These are phyloP conservation scores for Acronicta aceris DNA, from an alignment of 2,888 invertebrate genomes.

Conservation along the genomic window DNA sequence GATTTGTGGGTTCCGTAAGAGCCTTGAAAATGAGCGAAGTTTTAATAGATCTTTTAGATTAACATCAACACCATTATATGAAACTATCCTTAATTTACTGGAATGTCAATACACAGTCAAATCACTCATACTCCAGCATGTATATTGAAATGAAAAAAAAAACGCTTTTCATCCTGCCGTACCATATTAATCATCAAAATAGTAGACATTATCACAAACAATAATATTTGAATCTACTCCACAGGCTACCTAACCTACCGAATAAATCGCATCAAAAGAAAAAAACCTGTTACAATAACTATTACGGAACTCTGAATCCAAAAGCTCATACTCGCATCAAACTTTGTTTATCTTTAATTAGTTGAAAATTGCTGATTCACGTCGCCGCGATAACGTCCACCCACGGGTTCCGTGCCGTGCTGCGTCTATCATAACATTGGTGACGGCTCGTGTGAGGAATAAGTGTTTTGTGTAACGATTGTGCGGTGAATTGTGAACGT, in stretches of 20 bases:
- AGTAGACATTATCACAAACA: too few relatives aligned
- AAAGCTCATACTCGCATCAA: slow-evolving; percentile 65
- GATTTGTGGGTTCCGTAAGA: slow-evolving; percentile 52
- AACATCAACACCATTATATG: background rate
- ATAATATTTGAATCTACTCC: background rate
- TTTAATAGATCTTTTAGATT: too few relatives aligned
- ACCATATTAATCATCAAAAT: too few relatives aligned
- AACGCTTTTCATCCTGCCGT: too few relatives aligned
- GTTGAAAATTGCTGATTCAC: slow-evolving; percentile 80
- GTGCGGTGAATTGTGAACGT: slow-evolving; percentile 10
- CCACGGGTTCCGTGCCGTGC: slow-evolving; percentile 41
- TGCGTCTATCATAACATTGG: slow-evolving; percentile 68
- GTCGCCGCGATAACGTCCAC: slow-evolving; percentile 67
- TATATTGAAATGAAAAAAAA: too few relatives aligned
- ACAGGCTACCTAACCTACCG: background rate
- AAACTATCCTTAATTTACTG: too few relatives aligned
- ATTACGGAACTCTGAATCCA: slow-evolving; percentile 42
- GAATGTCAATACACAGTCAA: too few relatives aligned
- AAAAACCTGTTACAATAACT: background rate
- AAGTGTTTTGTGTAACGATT: slow-evolving; percentile 36
- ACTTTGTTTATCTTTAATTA: slow-evolving; percentile 83
- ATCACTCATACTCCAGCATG: too few relatives aligned
- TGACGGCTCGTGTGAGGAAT: slow-evolving; percentile 55
- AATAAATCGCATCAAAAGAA: background rate
- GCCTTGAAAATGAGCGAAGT: background rate